Evolutionary conservation across 2,797 vertebrate species (phyloP), one percentile per base, ranked within the genome.

Genomic region (Fistularia commersonii): DNA sequence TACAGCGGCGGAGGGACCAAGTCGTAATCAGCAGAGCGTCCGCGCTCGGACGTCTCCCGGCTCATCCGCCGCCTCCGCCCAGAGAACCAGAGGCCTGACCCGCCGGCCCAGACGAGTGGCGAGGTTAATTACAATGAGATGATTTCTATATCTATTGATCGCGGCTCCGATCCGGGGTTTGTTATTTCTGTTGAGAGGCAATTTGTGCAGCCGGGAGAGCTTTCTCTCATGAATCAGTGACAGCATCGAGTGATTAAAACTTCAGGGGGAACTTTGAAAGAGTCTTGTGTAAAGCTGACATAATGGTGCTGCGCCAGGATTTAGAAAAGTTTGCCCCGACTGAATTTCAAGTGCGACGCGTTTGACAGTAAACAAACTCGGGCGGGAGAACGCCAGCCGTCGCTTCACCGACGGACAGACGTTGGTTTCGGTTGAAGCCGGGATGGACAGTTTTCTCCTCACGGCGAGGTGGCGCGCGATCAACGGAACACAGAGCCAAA

Each of bases 1-100:
- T 84, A 89, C 68, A 42, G 65, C 61, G 54, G 52, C 54, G 77
- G 54, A 61, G 60, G 49, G 69, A 73, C 76, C 48, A 54, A 66
- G 67, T 73, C 54, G 64, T 47, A n/a, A n/a, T n/a, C n/a, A n/a
- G n/a, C n/a, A n/a, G n/a, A n/a, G n/a, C n/a, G n/a, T n/a, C n/a
- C n/a, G n/a, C n/a, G n/a, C n/a, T n/a, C n/a, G n/a, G n/a, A n/a
- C n/a, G n/a, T n/a, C n/a, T n/a, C n/a, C n/a, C n/a, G n/a, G n/a
- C n/a, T n/a, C n/a, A n/a, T n/a, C n/a, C n/a, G n/a, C n/a, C n/a
- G n/a, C n/a, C n/a, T n/a, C n/a, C n/a, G n/a, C n/a, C n/a, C n/a
- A n/a, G n/a, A n/a, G n/a, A n/a, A n/a, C n/a, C n/a, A n/a, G n/a
- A n/a, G n/a, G n/a, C n/a, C n/a, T n/a, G n/a, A n/a, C n/a, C n/a